Conservation (phyloP, 1,140 invertebrate species). For the Calosoma granatense region DNA sequence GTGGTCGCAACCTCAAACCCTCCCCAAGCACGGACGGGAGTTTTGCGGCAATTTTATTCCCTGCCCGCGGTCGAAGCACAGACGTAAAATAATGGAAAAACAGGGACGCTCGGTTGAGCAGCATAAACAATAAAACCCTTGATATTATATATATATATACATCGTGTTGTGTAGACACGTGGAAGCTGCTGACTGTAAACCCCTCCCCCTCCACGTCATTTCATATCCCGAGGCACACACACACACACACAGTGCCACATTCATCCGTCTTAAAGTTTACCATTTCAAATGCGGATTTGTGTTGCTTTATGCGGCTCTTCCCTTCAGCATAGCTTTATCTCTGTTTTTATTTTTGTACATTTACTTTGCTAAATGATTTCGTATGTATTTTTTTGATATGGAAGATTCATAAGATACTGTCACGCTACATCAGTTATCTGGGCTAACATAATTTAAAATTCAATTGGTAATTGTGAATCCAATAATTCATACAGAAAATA, state of each 20-base stretch:
- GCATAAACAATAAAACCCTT: neutral
- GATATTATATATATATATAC: neutral
- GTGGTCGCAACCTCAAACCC: too few relatives aligned
- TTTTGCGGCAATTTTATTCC: neutral
- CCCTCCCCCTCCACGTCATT: neutral
- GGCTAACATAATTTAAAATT: neutral
- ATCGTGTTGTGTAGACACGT: neutral
- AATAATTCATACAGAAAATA: neutral
- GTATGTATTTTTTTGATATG: neutral
- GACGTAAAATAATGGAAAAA: neutral
- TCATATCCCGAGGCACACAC: neutral
- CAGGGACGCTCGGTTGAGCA: neutral
- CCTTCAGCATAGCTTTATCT: too few relatives aligned
- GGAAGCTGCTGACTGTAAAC: neutral
- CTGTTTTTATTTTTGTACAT: neutral
- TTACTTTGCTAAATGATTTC: neutral
- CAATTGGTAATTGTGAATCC: neutral
- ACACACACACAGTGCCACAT: neutral
- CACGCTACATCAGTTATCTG: neutral
- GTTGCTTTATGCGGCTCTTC: too few relatives aligned
- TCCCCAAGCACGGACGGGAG: neutral
- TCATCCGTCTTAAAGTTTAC: too few relatives aligned
- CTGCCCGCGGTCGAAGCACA: too few relatives aligned
- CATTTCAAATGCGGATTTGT: too few relatives aligned
- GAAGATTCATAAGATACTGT: neutral